phyloP scores from a whole-genome alignment of 1,140 invertebrate genomes.

The Myzus persicae region DNA sequence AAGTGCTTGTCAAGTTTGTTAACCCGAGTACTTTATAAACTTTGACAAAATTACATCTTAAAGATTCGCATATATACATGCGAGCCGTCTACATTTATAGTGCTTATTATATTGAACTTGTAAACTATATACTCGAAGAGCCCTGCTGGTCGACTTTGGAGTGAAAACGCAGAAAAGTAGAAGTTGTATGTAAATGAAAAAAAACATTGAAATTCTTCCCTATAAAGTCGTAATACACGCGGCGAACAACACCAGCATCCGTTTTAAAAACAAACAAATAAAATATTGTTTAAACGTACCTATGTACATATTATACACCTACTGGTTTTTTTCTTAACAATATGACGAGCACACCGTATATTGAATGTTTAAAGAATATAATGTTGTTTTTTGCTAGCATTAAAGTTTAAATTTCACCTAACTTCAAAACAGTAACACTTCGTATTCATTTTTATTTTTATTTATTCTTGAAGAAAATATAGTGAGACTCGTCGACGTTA shows the following conservation, averaged over 20 bases:
- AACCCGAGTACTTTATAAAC: slow-evolving; percentile 32
- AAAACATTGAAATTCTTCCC: background rate
- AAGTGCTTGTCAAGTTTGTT: slow-evolving; percentile 9
- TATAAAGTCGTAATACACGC: background rate
- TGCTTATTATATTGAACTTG: slow-evolving; percentile 20
- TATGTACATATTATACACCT: background rate
- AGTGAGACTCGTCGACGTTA: background rate
- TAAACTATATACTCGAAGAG: background rate
- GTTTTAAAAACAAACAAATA: background rate
- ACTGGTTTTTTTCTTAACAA: background rate
- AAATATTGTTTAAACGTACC: background rate
- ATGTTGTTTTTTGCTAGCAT: background rate
- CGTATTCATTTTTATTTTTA: background rate
- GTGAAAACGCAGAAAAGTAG: background rate
- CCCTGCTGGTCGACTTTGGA: background rate
- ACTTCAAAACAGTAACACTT: background rate
- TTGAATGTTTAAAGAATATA: too few relatives aligned
- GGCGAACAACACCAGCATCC: background rate
- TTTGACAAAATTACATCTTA: slow-evolving; percentile 22
- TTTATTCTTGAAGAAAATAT: background rate
- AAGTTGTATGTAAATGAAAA: background rate
- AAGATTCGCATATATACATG: background rate
- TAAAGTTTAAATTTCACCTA: background rate
- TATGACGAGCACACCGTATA: background rate
- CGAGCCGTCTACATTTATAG: background rate